Evolutionary conservation across 2,888 invertebrate species (phyloP), one percentile per base, ranked within the genome.

Genomic region (Xanthorhoe spadicearia): DNA sequence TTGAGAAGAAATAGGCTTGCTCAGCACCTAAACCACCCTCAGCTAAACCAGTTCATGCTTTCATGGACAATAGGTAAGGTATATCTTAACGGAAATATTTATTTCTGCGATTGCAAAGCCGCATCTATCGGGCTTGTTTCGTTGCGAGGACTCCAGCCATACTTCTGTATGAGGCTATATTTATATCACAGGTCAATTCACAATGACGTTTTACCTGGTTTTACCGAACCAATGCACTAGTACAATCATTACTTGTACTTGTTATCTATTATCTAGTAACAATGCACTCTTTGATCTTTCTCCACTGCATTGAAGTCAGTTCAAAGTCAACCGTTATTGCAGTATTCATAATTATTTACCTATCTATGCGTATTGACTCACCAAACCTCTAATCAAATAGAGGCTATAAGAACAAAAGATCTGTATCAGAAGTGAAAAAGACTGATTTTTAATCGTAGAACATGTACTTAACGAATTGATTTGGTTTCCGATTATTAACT

Each of bases 291-390:
- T 6, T 48, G 7, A 15, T 48, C 15, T 43, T 7, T 48, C 13
- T 17, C 17, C 17, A 48, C 46, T 15, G 48, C 48, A 48, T 48
- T 48, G 15, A 48, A 48, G 48, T 48, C 48, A 48, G 15, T 48
- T 17, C 17, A 48, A 43, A 43, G 38, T 43, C 38, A 43, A 43
- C 38, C 2, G 13, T 43, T 43, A 43, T 43, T 43, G 13, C 38
- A 43, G 13, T 13, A 43, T 3, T 32, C 32, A 32, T 32, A 4
- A 32, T 13, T 13, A 43, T 43, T 43, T 43, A 43, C 13, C 13
- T 13, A 5, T 43, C 38, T 43, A 38, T 38, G 10, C 13, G 0
- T 43, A 13, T 43, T 43, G 38, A 43, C 35, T 38, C 1, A 32
- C 32, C 32, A 32, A 5, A 7, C 32, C 13, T 43, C 4, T 0